A percentile compares a stretch with the other conserved stretches of the same genome.
phyloP scores from a whole-genome alignment of 1,140 invertebrate genomes.

The Archivesica marissinica region DNA sequence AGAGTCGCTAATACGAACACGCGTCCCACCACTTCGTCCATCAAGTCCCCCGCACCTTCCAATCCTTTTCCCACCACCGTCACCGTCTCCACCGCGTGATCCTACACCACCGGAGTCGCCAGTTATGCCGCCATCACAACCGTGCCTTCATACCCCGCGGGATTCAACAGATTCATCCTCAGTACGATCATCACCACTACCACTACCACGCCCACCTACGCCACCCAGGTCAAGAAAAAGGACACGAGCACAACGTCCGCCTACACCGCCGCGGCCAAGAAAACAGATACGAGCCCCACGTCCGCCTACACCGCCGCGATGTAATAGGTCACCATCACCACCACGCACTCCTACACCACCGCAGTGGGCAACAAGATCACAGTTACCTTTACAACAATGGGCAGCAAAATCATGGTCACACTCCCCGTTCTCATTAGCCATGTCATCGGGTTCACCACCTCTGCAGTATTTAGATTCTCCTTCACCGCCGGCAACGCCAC shows the following conservation, averaged over 20 bases:
- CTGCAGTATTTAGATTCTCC: background rate
- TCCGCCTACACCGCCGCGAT: conserved; percentile 2
- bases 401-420: background rate
- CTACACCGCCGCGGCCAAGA: background rate
- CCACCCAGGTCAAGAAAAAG: background rate
- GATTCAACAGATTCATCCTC: too few relatives aligned
- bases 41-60: background rate
- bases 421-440: background rate
- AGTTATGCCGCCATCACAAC: too few relatives aligned
- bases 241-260: too few relatives aligned
- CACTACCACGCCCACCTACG: too few relatives aligned
- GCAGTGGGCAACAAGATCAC: background rate
- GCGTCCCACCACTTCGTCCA: background rate
- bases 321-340: conserved; percentile 19
- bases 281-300: background rate
- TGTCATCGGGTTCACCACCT: background rate
- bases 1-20: background rate
- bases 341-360: background rate
- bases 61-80: conserved; percentile 1
- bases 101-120: too few relatives aligned
- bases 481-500: conserved; percentile 13
- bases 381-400: background rate
- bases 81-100: background rate
- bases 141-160: too few relatives aligned
- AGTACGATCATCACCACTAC: too few relatives aligned